Evolutionary conservation across 2,113 vertebrate genomes (phyloP), one percentile per base, ranked within the genome.

Genomic region (Sterna hirundo): DNA sequence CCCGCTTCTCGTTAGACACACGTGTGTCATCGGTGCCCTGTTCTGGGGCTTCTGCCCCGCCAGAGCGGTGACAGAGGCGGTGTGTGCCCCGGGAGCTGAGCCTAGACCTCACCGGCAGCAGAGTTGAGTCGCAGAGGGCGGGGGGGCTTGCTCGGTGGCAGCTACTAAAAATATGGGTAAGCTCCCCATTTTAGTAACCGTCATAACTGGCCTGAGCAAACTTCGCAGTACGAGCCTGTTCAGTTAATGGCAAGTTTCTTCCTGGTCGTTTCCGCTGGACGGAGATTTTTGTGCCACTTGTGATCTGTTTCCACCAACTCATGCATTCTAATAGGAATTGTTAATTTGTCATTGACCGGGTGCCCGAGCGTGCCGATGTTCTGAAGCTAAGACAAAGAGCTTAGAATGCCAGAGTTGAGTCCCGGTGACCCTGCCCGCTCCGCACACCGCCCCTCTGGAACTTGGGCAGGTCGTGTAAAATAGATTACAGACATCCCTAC

Each of bases 61-160:
- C 10, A 2, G 44, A 10, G 13, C 1, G 3, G 6, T 0, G 9
- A 8, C 19, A 20, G 58, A 32, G 12, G 9, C 11, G 0, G 12
- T 13, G 34, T 23, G 30, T 7, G 47, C 11, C 1, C 1, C 22
- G n/a, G 64, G 27, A 15, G 22, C 38, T 5, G 22, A 14, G 22
- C 21, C 7, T 11, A 46, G 13, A 12, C 34, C 23, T 22, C 51
- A 3, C 47, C 10, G 22, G 25, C 22, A 54, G 57, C 38, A 38
- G 16, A 49, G 64, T 12, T 71, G 40, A 15, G 30, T 47, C n/a
- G 17, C 30, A 23, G 66, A 32, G 5, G 5, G 36, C 0, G 2
- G 13, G 27, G 66, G n/a, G 42, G n/a, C 52, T 60, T 20, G 7
- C 15, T 58, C 27, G 18, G 20, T 23, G 21, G 17, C n/a, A 58